Base-by-base conservation (phyloP, 2,113 vertebrate species). In the Clinocottus analis region DNA sequence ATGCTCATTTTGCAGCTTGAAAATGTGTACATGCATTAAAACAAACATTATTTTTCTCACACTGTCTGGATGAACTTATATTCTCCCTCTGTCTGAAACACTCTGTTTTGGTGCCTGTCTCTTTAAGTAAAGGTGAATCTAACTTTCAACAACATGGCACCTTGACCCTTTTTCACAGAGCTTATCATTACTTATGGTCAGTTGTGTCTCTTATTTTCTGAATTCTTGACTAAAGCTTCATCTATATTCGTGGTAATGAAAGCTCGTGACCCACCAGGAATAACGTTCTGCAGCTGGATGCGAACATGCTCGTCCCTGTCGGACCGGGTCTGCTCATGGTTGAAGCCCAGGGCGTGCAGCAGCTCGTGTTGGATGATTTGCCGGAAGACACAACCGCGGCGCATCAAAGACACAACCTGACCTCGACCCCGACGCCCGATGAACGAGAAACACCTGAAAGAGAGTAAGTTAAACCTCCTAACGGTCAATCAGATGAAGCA, bases 271-370 rank as follows among this genome's bases (percentile, higher is more conserved):
- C 13, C 59, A 94, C 93, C 90, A 13, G 1, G 25, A 0, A 71
- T 63, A 27, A 95, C 73, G 25, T 95, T 95, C 61, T 93, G 0
- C 23, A 86, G 41, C 21, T 77, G n/a, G 58, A 95, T 93, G 8
- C 59, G 69, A 0, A 95, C 87, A 21, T 95, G 56, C 0, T 19
- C 0, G 74, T 95, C 92, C 33, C 95, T 85, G 90, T 95, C 95
- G 0, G 87, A 92, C 3, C 94, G 91, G 1, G 87, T 91, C 80
- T 95, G 94, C 4, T 95, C 94, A 8, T 95, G 94, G 86, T 94
- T 74, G 53, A 95, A 94, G 53, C 95, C 95, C 76, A 95, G 72
- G 0, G 93, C 92, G 0, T 95, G 95, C 5, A 95, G 85, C 41
- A 95, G 45, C 80, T 95, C 94, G 2, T 95, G 95, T 14, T 94